phyloP scores from a whole-genome alignment of 2,113 vertebrate species.

The Gasterosteus nipponicus region DNA sequence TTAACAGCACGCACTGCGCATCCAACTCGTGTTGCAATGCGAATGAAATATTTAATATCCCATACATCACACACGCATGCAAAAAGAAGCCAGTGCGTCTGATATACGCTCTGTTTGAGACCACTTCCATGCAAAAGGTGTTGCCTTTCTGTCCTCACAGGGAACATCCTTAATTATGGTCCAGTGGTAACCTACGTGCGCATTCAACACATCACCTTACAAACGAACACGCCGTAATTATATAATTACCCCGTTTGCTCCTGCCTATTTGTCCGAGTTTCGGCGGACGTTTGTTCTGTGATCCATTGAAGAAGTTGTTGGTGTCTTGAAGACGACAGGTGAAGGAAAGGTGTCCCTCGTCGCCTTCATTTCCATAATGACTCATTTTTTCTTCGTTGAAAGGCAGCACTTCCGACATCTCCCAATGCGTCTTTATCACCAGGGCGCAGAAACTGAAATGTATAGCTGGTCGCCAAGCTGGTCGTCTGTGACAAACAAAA shows the following conservation, averaged over 20 bases:
- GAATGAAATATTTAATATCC: slow-evolving; percentile 50
- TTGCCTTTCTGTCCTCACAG: slow-evolving; percentile 7
- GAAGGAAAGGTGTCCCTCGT: slow-evolving; percentile 94
- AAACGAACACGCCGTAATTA: slow-evolving; percentile 53
- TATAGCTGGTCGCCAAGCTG: slow-evolving; percentile 45
- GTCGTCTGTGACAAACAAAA: slow-evolving; percentile 45
- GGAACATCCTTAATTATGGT: slow-evolving; percentile 26
- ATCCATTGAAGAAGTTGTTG: slow-evolving; percentile 94
- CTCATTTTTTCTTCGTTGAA: slow-evolving; percentile 97
- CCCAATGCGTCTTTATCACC: slow-evolving; percentile 75
- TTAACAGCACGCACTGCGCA: slow-evolving; percentile 72
- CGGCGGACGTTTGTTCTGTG: slow-evolving; percentile 94
- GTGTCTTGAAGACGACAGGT: slow-evolving; percentile 98
- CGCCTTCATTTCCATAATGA: slow-evolving; percentile 91
- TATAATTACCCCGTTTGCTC: slow-evolving; percentile 91
- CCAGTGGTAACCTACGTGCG: slow-evolving; percentile 41
- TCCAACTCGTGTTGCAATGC: slow-evolving; percentile 73
- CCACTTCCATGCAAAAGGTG: slow-evolving; percentile 5
- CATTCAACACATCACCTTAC: slow-evolving; percentile 55
- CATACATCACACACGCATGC: slow-evolving; percentile 39
- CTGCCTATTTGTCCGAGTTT: slow-evolving; percentile 96
- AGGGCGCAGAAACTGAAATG: slow-evolving; percentile 63
- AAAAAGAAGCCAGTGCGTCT: slow-evolving; percentile 6
- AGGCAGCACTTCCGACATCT: slow-evolving; percentile 95
- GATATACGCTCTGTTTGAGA: not conserved